Conservation (phyloP, 1,140 invertebrate species). For the Acromyrmex echinatior region DNA sequence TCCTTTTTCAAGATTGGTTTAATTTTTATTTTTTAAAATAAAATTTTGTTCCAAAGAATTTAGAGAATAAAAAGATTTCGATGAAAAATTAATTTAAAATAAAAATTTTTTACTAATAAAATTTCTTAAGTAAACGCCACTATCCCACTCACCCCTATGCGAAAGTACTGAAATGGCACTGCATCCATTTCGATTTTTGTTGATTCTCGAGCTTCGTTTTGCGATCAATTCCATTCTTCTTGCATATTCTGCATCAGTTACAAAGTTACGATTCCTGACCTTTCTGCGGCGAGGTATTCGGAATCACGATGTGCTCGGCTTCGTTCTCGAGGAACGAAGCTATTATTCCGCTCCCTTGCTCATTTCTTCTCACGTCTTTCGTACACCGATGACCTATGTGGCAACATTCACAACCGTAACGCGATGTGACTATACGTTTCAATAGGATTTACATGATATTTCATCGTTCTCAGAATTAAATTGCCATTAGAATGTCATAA, state of each 20-base stretch:
- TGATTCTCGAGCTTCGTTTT: neutral
- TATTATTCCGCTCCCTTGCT: slow-evolving; percentile 69
- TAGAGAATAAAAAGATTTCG: too few relatives aligned
- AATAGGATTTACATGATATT: slow-evolving; percentile 43
- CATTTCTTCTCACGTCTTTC: slow-evolving; percentile 77
- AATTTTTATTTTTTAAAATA: too few relatives aligned
- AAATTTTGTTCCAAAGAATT: too few relatives aligned
- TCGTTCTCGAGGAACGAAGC: slow-evolving; percentile 60
- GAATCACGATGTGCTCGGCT: slow-evolving; percentile 76
- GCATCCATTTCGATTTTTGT: too few relatives aligned
- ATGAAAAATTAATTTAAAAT: too few relatives aligned
- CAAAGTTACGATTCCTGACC: slow-evolving; percentile 73
- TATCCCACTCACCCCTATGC: too few relatives aligned
- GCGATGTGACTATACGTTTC: slow-evolving; percentile 45
- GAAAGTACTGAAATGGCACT: too few relatives aligned
- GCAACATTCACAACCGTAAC: slow-evolving; percentile 68
- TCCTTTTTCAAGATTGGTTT: too few relatives aligned
- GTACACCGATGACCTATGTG: slow-evolving; percentile 77
- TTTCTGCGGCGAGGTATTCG: slow-evolving; percentile 66
- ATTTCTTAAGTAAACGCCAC: too few relatives aligned
- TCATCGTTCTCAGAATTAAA: slow-evolving; percentile 47
- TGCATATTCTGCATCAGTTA: neutral
- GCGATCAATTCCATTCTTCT: neutral
- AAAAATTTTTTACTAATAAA: too few relatives aligned
- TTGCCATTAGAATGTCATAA: slow-evolving; percentile 4